Conservation (phyloP, 2,888 invertebrate genomes). For the Drosophila neoperkinsi region DNA sequence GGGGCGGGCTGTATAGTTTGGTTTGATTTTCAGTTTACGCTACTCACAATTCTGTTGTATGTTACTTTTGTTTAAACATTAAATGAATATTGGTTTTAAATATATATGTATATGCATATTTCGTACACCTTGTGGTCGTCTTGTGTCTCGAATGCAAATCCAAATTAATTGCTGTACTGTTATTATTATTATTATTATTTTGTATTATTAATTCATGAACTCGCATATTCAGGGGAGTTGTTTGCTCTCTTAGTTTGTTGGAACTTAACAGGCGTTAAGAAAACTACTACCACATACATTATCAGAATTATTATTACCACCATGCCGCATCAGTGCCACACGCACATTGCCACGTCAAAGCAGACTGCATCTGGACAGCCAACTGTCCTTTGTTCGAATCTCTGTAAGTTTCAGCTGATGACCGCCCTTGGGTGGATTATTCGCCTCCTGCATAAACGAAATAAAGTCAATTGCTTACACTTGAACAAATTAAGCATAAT, state of each 20-base stretch:
- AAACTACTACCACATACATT: conserved; percentile 82
- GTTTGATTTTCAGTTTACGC: conserved; percentile 16
- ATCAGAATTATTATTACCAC: conserved; percentile 72
- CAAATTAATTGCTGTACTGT: conserved; percentile 53
- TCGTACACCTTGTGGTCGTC: conserved; percentile 44
- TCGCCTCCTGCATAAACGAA: conserved; percentile 90
- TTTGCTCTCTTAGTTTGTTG: conserved; percentile 53
- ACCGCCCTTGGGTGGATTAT: conserved; percentile 94
- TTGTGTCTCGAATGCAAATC: conserved; percentile 58
- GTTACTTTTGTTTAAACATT: conserved; percentile 45
- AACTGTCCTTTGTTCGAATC: conserved; percentile 92
- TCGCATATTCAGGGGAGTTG: conserved; percentile 51
- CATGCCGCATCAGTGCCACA: conserved; percentile 74
- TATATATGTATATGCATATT: conserved; percentile 64
- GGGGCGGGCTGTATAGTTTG: conserved; percentile 13
- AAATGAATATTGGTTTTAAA: conserved; percentile 63
- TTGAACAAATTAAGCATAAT: not conserved
- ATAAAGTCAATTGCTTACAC: conserved; percentile 2
- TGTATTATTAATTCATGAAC: conserved; percentile 53
- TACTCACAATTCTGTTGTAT: conserved; percentile 49
- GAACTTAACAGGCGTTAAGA: conserved; percentile 82
- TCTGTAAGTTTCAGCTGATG: conserved; percentile 92
- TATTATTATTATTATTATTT: conserved; percentile 51
- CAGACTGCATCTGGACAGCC: conserved; percentile 94
- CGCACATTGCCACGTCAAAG: conserved; percentile 90